Evolutionary conservation across 2,888 invertebrate species (phyloP).

Genomic region (Scaptomyza caliginosa): DNA sequence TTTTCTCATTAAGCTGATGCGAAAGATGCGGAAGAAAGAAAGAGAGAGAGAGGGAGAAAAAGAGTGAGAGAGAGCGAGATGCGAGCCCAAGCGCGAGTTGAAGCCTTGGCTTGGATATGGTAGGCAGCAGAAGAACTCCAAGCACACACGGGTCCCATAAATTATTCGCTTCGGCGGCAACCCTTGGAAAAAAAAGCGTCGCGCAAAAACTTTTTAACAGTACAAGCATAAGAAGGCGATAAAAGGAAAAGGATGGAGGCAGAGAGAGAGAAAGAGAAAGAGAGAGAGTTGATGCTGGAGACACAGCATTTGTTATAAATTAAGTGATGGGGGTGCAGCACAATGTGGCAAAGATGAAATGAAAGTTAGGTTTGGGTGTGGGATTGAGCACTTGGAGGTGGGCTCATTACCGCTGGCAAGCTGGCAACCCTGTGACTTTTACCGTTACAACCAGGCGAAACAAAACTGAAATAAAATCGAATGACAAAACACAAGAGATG

Average conservation of each 20-base stretch:
- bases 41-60: not conserved
- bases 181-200: slow-evolving; percentile 64
- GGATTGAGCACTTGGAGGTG: slow-evolving; percentile 27
- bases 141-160: slow-evolving; percentile 74
- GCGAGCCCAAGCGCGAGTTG: slow-evolving; percentile 40
- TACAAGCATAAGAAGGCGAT: slow-evolving; percentile 9
- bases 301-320: slow-evolving; percentile 73
- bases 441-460: slow-evolving; percentile 33
- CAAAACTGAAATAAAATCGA: slow-evolving; percentile 46
- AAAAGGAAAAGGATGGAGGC: not conserved
- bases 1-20: slow-evolving; percentile 73
- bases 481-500: slow-evolving; percentile 1
- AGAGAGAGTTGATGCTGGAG: slow-evolving; percentile 8
- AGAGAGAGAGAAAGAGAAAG: not conserved
- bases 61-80: slow-evolving; percentile 21
- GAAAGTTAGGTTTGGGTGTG: not conserved
- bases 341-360: slow-evolving; percentile 35
- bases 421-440: slow-evolving; percentile 53
- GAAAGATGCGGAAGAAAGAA: slow-evolving; percentile 8
- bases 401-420: slow-evolving; percentile 50
- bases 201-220: slow-evolving; percentile 52
- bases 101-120: slow-evolving; percentile 17
- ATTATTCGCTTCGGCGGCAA: slow-evolving; percentile 67
- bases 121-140: slow-evolving; percentile 4
- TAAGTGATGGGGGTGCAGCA: slow-evolving; percentile 75